These are phyloP conservation scores for Lepidocolaptes lacrymiger DNA, from an alignment of 2,797 vertebrate species.

Conservation along the genomic window DNA sequence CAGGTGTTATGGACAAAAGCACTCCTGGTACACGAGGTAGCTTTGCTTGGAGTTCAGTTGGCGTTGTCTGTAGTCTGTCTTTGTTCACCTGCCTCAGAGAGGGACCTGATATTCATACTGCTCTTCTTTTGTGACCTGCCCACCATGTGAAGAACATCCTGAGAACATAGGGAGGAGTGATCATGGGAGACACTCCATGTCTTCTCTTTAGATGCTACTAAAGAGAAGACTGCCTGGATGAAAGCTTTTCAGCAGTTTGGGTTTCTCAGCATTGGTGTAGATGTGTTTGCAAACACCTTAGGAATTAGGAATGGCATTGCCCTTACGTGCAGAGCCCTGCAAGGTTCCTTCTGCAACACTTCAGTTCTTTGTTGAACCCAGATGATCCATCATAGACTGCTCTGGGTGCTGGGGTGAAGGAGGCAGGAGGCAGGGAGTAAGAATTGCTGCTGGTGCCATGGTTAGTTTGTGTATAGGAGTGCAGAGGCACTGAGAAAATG, in stretches of 20 bases:
- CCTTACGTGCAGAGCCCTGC: not conserved
- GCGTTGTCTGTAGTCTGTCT: not conserved
- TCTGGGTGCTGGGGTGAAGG: not conserved
- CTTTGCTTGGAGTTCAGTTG: not conserved
- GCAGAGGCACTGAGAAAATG: not conserved
- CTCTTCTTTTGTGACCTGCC: not conserved
- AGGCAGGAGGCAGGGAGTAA: not conserved
- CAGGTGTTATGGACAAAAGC: rapidly evolving
- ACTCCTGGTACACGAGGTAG: not conserved
- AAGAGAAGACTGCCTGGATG: not conserved
- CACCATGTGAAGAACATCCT: not conserved
- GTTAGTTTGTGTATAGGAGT: not conserved
- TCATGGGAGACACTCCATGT: not conserved
- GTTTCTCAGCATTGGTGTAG: not conserved
- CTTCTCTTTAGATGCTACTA: not conserved
- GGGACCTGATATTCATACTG: not conserved
- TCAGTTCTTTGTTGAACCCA: not conserved
- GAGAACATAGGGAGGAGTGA: not conserved
- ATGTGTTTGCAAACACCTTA: not conserved
- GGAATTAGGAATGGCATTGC: not conserved
- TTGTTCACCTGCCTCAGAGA: not conserved
- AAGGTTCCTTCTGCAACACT: not conserved
- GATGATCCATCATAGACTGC: rapidly evolving
- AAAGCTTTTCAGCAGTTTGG: not conserved
- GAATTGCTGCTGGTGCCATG: rapidly evolving